These are phyloP conservation scores for Hypotaenidia philippensis DNA, from an alignment of 2,797 vertebrate genomes.

Conservation along the genomic window DNA sequence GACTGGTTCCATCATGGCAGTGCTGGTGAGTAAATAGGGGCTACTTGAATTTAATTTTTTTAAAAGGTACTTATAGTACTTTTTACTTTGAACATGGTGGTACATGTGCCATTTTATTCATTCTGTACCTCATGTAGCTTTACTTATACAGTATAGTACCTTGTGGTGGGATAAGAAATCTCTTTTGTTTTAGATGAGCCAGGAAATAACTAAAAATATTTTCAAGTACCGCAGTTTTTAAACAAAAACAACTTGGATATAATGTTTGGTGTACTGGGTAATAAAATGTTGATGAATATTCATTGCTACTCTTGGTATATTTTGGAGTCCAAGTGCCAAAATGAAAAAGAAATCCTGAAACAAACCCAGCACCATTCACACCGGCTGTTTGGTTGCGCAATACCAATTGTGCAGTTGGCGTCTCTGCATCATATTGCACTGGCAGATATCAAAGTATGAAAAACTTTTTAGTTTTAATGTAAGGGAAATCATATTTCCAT, in stretches of 20 bases:
- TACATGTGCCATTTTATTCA: neutral
- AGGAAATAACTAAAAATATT: neutral
- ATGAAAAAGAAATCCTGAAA: neutral
- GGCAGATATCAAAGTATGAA: neutral
- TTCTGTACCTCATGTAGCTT: neutral
- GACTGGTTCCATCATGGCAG: neutral
- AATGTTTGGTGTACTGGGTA: neutral
- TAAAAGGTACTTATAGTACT: neutral
- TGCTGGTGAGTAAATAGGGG: slow-evolving; percentile 1
- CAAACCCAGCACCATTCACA: neutral
- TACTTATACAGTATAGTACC: neutral
- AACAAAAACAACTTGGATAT: neutral
- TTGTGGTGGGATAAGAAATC: neutral
- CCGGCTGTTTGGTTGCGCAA: neutral
- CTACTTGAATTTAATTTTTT: neutral
- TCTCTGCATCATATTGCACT: neutral
- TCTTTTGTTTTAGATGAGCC: neutral
- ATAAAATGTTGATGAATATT: slow-evolving; percentile 38
- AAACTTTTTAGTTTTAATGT: neutral
- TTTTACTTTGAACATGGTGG: neutral
- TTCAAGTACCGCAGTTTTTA: neutral
- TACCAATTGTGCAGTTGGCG: neutral
- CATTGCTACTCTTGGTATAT: neutral
- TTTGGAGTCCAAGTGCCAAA: slow-evolving; percentile 1
- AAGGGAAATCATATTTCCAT: neutral